phyloP scores from a whole-genome alignment of 2,888 invertebrate species.

The Epinotia bilunana region DNA sequence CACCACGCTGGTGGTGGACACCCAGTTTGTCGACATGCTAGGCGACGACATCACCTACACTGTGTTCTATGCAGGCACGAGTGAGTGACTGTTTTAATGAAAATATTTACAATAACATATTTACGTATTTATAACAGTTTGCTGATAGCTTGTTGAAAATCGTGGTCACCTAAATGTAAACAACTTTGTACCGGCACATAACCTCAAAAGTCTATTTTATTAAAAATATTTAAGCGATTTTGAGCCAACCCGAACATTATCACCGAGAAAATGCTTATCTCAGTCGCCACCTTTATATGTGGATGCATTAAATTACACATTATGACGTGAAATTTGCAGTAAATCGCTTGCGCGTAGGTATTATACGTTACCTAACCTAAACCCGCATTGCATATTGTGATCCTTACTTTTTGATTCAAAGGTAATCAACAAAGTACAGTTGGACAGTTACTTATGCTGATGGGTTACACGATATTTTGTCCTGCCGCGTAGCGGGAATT shows the following conservation, averaged over 20 bases:
- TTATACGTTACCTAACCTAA: no score
- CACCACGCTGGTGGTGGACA: slow-evolving; percentile 86
- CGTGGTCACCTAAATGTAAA: no score
- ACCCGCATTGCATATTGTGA: no score
- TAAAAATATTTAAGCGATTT: no score
- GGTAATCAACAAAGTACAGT: not conserved
- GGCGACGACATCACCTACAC: slow-evolving; percentile 83
- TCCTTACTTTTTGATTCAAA: no score
- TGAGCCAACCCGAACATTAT: no score
- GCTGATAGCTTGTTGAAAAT: no score
- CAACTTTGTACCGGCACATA: no score
- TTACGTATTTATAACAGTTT: no score
- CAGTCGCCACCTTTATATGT: not conserved
- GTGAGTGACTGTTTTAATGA: slow-evolving; percentile 66
- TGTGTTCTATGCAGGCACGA: slow-evolving; percentile 85
- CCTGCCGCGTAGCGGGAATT: slow-evolving; percentile 19
- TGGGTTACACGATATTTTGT: slow-evolving; percentile 16
- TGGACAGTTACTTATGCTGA: not conserved
- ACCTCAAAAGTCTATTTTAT: no score
- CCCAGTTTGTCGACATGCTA: slow-evolving; percentile 82
- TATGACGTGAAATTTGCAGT: not conserved
- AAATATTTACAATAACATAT: no score
- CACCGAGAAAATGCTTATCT: no score
- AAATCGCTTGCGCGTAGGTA: not conserved
- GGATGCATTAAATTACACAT: not conserved